phyloP scores from a whole-genome alignment of 2,888 invertebrate genomes.

The Resseliella maxima region DNA sequence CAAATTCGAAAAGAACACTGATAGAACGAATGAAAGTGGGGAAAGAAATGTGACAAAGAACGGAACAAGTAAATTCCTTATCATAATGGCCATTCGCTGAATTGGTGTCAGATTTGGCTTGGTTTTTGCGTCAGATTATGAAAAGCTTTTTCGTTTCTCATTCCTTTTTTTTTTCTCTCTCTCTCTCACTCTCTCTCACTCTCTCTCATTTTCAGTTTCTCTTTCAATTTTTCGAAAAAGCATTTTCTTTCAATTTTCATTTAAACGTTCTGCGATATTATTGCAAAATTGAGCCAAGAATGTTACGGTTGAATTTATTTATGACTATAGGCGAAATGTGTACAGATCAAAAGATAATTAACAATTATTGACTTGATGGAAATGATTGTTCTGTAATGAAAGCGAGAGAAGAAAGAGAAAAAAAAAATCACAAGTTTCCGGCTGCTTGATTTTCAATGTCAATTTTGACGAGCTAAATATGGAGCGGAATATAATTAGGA shows the following conservation, averaged over 20 bases:
- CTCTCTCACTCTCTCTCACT: too few species aligned
- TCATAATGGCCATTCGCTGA: constrained; percentile 18
- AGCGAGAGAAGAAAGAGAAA: too few species aligned
- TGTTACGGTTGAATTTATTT: too few species aligned
- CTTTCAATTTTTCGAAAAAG: too few species aligned
- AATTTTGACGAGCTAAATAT: background rate
- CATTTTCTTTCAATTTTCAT: too few species aligned
- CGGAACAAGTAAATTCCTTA: constrained; percentile 7
- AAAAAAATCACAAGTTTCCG: background rate
- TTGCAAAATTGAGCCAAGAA: too few species aligned
- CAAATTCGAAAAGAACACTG: too few species aligned
- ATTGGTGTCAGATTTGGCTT: background rate
- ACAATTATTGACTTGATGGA: background rate
- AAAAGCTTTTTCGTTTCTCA: background rate
- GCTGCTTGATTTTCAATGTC: background rate
- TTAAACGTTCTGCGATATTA: too few species aligned
- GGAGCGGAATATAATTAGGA: background rate
- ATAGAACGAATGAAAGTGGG: background rate
- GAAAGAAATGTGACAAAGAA: background rate
- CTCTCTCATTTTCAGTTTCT: too few species aligned
- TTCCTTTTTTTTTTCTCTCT: too few species aligned
- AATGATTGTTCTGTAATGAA: background rate
- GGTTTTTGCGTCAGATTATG: background rate
- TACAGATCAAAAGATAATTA: background rate
- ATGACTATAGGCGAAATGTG: background rate